These are phyloP conservation scores for Bombyx huttoni DNA, from an alignment of 2,888 invertebrate genomes.

Conservation along the genomic window DNA sequence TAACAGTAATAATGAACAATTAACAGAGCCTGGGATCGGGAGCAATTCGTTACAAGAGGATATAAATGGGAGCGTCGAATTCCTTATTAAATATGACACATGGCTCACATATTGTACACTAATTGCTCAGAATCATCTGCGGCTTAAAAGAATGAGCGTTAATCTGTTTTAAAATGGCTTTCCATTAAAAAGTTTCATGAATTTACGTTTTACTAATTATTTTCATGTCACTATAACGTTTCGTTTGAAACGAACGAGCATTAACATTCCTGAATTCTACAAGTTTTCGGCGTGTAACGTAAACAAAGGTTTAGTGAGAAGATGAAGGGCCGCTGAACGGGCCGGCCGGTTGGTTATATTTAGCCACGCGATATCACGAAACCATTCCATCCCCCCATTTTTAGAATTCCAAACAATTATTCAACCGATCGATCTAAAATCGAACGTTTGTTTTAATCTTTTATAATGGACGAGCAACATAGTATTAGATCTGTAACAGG, in stretches of 20 bases:
- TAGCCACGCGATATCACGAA: slow-evolving; percentile 41
- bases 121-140: background rate
- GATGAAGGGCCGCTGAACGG: slow-evolving; percentile 39
- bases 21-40: slow-evolving; percentile 57
- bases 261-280: slow-evolving; percentile 14
- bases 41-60: slow-evolving; percentile 39
- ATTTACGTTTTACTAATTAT: too few species aligned
- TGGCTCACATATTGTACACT: background rate
- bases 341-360: slow-evolving; percentile 26
- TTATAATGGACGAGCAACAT: background rate
- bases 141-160: background rate
- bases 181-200: background rate
- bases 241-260: slow-evolving; percentile 6
- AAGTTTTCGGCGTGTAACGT: slow-evolving; percentile 23
- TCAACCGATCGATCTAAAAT: background rate
- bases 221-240: too few species aligned
- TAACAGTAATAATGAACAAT: slow-evolving; percentile 64
- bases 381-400: slow-evolving; percentile 40
- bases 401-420: slow-evolving; percentile 24
- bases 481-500: slow-evolving; percentile 11
- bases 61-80: slow-evolving; percentile 23
- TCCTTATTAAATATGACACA: background rate
- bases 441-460: background rate
- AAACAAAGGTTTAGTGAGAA: slow-evolving; percentile 40
- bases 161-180: background rate